phyloP scores from a whole-genome alignment of 1,140 invertebrate species.

The Orchestia grillus region DNA sequence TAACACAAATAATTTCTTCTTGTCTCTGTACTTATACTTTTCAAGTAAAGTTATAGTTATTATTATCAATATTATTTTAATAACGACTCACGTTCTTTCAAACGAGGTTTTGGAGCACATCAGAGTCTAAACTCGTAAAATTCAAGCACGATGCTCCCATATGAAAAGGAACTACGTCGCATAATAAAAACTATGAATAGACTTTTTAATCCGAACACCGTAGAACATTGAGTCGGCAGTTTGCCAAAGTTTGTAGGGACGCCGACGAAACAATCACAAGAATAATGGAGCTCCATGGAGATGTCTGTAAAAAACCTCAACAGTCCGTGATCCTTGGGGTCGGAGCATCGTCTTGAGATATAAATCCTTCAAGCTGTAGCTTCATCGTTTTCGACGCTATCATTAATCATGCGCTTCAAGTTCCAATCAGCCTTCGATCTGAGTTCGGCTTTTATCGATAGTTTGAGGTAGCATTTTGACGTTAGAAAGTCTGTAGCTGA shows the following conservation, averaged over 20 bases:
- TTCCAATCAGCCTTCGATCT: background rate
- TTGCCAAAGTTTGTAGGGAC: constrained; percentile 1
- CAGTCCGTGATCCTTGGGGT: background rate
- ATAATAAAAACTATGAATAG: background rate
- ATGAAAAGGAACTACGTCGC: background rate
- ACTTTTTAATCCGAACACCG: background rate
- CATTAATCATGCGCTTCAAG: constrained; percentile 1
- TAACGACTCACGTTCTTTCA: too few relatives aligned
- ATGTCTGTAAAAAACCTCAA: background rate
- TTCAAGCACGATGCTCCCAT: background rate
- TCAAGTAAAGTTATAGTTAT: too few relatives aligned
- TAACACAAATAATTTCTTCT: background rate
- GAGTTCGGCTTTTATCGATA: background rate
- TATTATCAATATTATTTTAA: too few relatives aligned
- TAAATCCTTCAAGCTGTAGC: background rate
- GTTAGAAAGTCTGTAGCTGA: background rate
- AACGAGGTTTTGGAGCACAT: background rate
- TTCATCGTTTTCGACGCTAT: background rate
- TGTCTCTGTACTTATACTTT: too few relatives aligned
- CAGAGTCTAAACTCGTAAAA: background rate
- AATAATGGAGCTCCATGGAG: constrained; percentile 16
- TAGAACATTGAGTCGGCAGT: background rate
- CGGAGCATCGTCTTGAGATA: background rate
- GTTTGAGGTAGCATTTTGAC: background rate
- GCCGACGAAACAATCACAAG: constrained; percentile 35